Base-by-base conservation (phyloP, 2,113 vertebrate species). In the Smithornis capensis region DNA sequence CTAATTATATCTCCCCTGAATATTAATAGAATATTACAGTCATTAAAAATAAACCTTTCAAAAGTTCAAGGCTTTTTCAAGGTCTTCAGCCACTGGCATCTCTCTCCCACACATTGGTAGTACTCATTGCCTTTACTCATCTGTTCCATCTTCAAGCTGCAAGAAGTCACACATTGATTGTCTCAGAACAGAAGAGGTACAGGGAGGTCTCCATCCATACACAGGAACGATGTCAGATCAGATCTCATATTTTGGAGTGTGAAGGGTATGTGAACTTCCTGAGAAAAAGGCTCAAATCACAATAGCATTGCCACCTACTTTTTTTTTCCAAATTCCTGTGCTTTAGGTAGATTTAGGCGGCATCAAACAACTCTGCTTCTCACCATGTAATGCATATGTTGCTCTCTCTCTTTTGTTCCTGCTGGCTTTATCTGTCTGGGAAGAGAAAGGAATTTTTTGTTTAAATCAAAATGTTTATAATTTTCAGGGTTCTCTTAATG, bases 1-100 rank as follows among this genome's bases (percentile, higher is more conserved):
- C 76, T 89, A 96, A 96, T 91, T 87, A 71, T 95, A 92, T 81
- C 79, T 86, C 3, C 31, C 21, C 37, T 33, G 24, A 84, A 87
- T 84, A 96, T 78, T 89, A 94, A 82, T 71, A 96, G 79, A 95
- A 64, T 89, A 63, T 70, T 83, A 45, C 33, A 83, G 42, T 67
- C 25, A 64, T 79, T 87, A 80, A 91, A 94, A 93, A 90, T 42
- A 89, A 65, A 75, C 28, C 18, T 76, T 86, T 57, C 23, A 52
- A 69, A 86, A 89, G 56, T 25, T 21, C 28, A 86, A 59, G 60
- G 47, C 44, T 56, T 92, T 90, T 93, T n/a, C 59, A 92, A 86
- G 64, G 19, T 57, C 37, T 78, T 75, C 9, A 71, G 37, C n/a
- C 22, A 56, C 12, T 1, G 24, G 24, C 24, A 71, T 77, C 47